A percentile compares a stretch with the other conserved stretches of the same genome.
Conservation (phyloP, 2,797 vertebrate species). For the Phyllotis vaccarum region DNA sequence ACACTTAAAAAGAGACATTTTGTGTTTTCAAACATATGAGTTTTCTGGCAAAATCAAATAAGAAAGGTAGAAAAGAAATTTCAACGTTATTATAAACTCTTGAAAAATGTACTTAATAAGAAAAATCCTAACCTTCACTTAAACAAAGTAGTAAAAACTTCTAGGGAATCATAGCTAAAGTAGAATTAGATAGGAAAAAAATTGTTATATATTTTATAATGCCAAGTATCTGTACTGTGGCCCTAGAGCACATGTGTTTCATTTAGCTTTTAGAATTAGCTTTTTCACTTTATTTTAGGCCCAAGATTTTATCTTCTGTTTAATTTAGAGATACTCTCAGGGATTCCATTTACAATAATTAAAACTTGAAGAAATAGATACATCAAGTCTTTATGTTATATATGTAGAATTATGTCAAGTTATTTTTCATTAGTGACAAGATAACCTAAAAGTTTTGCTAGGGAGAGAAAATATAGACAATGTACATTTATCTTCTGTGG, state of each 20-base stretch:
- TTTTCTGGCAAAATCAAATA: slow-evolving; percentile 75
- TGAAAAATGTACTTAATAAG: slow-evolving; percentile 82
- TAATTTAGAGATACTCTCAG: neutral
- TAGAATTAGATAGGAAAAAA: slow-evolving; percentile 18
- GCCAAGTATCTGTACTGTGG: slow-evolving; percentile 39
- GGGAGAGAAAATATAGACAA: neutral
- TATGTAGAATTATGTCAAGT: neutral
- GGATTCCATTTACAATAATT: neutral
- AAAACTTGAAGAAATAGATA: slow-evolving; percentile 17
- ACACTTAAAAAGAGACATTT: slow-evolving; percentile 62
- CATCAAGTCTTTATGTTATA: neutral
- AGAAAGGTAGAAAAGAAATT: slow-evolving; percentile 74
- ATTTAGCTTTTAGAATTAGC: neutral
- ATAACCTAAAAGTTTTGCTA: neutral
- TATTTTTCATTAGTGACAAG: neutral
- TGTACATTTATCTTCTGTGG: slow-evolving; percentile 5
- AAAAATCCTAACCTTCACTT: slow-evolving; percentile 60
- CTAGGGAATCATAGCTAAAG: slow-evolving; percentile 49
- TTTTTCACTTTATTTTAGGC: slow-evolving; percentile 49
- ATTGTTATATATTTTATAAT: slow-evolving; percentile 48
- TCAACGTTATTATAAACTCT: slow-evolving; percentile 73
- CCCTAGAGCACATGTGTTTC: slow-evolving; percentile 22
- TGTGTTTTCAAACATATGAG: slow-evolving; percentile 65
- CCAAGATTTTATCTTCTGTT: neutral
- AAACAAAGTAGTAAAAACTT: slow-evolving; percentile 69